Percentiles rank a stretch among this genome's conserved stretches.
Evolutionary conservation across 2,797 vertebrate species (phyloP).

Genomic region (Alcedo quadribrachys): DNA sequence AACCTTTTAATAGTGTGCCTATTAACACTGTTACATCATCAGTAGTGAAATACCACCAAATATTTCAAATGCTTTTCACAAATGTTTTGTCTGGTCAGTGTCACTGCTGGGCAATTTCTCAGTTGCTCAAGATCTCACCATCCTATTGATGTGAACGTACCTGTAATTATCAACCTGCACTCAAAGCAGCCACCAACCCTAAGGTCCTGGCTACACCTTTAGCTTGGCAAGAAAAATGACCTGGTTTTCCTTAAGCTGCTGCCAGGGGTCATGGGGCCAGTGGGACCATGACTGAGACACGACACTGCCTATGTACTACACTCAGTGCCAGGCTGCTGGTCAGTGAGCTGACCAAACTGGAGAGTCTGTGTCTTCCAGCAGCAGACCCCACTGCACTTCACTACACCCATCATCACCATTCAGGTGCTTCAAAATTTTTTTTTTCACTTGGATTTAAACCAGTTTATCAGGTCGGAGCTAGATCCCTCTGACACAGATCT

Average conservation of each 20-base stretch:
- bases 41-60: background rate
- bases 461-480: background rate
- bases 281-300: rapidly evolving
- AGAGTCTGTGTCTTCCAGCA: background rate
- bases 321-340: background rate
- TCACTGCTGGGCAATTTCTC: background rate
- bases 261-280: background rate
- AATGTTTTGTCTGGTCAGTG: background rate
- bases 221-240: background rate
- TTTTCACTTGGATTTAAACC: background rate
- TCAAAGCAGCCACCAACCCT: background rate
- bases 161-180: background rate
- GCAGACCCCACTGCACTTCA: background rate
- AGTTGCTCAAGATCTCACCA: background rate
- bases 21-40: background rate
- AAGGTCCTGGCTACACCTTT: background rate
- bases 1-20: background rate
- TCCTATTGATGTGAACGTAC: rapidly evolving
- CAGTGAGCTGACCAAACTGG: rapidly evolving
- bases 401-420: background rate
- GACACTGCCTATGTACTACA: background rate
- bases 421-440: background rate
- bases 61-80: background rate
- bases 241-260: background rate
- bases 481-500: background rate